Evolutionary conservation across 2,113 vertebrate species (phyloP).

Genomic region (Sialia sialis): DNA sequence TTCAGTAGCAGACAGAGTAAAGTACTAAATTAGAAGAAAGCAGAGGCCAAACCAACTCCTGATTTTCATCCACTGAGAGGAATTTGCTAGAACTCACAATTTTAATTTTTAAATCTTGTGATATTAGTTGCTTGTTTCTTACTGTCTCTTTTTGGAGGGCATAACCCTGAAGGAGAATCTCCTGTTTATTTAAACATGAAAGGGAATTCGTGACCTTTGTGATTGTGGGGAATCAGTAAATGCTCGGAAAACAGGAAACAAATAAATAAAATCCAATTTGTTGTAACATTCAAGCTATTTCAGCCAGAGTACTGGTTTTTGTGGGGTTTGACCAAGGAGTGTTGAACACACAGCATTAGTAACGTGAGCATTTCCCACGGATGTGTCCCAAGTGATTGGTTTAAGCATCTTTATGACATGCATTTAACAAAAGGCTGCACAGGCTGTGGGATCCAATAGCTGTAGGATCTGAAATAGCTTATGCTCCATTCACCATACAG

Average conservation of each 20-base stretch:
- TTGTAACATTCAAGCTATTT: neutral
- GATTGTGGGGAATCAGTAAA: neutral
- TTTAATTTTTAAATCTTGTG: neutral
- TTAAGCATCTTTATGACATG: neutral
- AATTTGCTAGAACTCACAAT: neutral
- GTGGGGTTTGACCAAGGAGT: neutral
- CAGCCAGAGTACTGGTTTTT: neutral
- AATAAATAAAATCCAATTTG: neutral
- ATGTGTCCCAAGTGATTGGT: neutral
- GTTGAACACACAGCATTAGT: neutral
- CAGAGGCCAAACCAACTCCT: neutral
- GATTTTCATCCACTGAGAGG: neutral
- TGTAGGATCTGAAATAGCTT: neutral
- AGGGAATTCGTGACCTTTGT: neutral
- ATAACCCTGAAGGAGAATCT: neutral
- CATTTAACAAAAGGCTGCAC: neutral
- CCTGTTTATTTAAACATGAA: neutral
- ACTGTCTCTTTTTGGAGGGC: neutral
- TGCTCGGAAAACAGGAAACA: constrained; percentile 4
- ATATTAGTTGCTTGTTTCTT: neutral
- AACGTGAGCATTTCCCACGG: neutral
- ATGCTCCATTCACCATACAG: neutral
- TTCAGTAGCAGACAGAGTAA: neutral
- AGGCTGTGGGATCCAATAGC: neutral
- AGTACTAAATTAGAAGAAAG: neutral